Conservation (phyloP, 2,888 invertebrate species). For the Agonopterix subpropinquella region DNA sequence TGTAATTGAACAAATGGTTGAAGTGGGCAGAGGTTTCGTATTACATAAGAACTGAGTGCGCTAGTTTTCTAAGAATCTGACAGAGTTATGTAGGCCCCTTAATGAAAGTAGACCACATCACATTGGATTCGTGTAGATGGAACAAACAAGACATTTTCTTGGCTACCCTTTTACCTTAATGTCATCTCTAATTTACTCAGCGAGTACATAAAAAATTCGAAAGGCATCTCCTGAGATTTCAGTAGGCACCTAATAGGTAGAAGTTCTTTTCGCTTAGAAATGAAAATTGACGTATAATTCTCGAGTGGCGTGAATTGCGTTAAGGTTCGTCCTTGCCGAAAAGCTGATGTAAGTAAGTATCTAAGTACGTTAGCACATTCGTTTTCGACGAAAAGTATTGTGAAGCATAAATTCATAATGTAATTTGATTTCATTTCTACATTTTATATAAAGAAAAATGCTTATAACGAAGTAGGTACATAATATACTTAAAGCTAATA, state of each 20-base stretch:
- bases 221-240: slow-evolving; percentile 9
- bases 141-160: background rate
- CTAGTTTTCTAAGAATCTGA: background rate
- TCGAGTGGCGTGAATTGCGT: slow-evolving; percentile 14
- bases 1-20: slow-evolving; percentile 40
- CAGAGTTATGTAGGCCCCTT: background rate
- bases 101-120: background rate
- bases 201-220: slow-evolving; percentile 5
- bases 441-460: too few species aligned
- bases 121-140: background rate
- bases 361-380: background rate
- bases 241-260: slow-evolving; percentile 8
- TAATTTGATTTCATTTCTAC: too few species aligned
- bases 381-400: too few species aligned
- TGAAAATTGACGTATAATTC: slow-evolving; percentile 24
- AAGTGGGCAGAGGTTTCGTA: slow-evolving; percentile 2
- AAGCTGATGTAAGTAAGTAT: background rate
- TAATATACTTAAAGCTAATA: too few species aligned
- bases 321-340: slow-evolving; percentile 7
- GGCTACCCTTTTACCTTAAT: background rate
- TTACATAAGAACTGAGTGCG: background rate
- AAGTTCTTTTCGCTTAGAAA: slow-evolving; percentile 15
- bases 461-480: too few species aligned
- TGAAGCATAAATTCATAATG: too few species aligned
- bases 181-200: slow-evolving; percentile 1